These are phyloP conservation scores for Leptestheria dahalacensis DNA, from an alignment of 1,140 invertebrate species.

Conservation along the genomic window DNA sequence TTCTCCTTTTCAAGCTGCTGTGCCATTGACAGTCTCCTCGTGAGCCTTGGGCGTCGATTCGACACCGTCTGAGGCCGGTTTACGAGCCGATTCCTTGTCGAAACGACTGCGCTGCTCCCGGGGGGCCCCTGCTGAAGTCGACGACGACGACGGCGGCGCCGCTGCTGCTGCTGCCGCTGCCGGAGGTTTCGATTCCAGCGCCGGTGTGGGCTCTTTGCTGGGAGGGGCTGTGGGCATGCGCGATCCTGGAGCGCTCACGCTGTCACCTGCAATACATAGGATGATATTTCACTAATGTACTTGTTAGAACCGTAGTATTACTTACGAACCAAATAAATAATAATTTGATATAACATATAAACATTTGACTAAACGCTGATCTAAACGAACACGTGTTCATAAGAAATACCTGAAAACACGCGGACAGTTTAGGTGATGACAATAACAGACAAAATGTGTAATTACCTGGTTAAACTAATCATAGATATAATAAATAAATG, in stretches of 20 bases:
- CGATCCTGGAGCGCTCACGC: slow-evolving; percentile 4
- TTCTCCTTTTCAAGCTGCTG: not conserved
- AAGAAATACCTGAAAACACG: no score
- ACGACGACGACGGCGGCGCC: not conserved
- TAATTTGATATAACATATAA: no score
- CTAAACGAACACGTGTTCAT: no score
- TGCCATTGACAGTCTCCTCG: slow-evolving; percentile 2
- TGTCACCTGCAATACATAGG: not conserved
- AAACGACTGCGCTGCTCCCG: not conserved
- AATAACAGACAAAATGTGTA: no score
- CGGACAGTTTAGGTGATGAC: no score
- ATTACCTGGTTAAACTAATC: no score
- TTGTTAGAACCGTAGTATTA: no score
- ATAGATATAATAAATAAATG: not conserved
- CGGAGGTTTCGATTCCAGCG: not conserved
- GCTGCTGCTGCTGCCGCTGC: not conserved
- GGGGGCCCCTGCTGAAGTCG: not conserved
- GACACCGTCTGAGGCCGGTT: not conserved
- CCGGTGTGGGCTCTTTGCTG: slow-evolving; percentile 6
- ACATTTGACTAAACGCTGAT: no score
- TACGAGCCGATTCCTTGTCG: not conserved
- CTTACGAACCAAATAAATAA: no score
- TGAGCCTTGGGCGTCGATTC: not conserved
- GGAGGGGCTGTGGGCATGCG: slow-evolving; percentile 7
- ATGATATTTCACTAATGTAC: no score